Evolutionary conservation across 2,797 vertebrate genomes (phyloP), one percentile per base, ranked within the genome.

Genomic region (Fundulus diaphanus): DNA sequence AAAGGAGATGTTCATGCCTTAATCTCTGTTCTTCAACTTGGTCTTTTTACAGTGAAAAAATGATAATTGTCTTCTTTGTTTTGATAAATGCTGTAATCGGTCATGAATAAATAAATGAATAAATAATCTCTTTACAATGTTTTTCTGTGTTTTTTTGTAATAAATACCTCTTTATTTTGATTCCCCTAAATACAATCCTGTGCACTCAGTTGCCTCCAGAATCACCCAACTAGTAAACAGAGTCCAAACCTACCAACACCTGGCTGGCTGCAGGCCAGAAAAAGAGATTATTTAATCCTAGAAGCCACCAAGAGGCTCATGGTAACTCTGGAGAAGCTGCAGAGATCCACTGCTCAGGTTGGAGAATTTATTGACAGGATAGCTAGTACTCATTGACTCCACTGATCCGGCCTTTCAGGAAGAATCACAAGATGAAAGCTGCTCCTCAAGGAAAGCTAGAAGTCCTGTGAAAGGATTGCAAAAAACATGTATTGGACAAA

Each of bases 1-100:
- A 80, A 77, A 85, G 79, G 85, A 89, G 76, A 89, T 78, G 82
- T 85, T 83, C 82, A 93, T 87, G 91, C 89, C 89, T 92, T 93
- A 92, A 90, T 71, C 69, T 70, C 80, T 85, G 57, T 85, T 76
- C 72, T 73, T 82, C 48, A 57, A 71, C 20, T 82, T 76, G 70
- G 37, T 82, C 74, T 87, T 90, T 87, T 85, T 84, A 84, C 82
- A 78, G 81, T 87, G 79, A 74, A 74, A 12, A 69, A 89, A 77
- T 76, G 48, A 88, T 68, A 80, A 81, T 81, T 86, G 51, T 82
- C 68, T 73, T 68, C 46, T 84, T 85, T 84, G 86, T 90, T 92
- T 92, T 88, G 76, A 92, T 91, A 91, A 85, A 85, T 84, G 86
- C 56, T 85, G 82, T 88, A 83, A 54, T 80, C 65, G 59, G 83